A percentile compares a stretch with the other conserved stretches of the same genome.
Conservation (phyloP, 2,888 invertebrate species). For the Boloria euphrosyne region DNA sequence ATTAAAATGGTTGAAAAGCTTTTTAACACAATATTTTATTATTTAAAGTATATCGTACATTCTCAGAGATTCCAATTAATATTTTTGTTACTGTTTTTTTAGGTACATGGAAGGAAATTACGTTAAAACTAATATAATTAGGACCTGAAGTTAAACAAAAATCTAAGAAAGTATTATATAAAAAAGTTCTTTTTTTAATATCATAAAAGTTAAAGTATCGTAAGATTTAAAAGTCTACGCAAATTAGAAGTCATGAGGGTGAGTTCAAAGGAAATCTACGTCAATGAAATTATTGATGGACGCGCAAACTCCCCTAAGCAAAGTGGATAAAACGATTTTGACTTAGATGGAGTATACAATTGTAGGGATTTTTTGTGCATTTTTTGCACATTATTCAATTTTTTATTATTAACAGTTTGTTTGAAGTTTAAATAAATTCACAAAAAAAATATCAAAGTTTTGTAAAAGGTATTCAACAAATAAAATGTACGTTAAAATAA, state of each 20-base stretch:
- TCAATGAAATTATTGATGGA: constrained; percentile 20
- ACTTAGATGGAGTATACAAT: constrained; percentile 13
- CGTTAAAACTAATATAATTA: no score
- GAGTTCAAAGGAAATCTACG: constrained; percentile 18
- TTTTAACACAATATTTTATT: not conserved
- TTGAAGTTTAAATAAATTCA: no score
- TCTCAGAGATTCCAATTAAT: no score
- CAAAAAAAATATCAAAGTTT: no score
- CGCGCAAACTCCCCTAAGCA: constrained; percentile 13
- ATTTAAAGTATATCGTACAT: not conserved
- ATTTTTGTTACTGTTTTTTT: no score
- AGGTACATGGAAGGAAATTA: no score
- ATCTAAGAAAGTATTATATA: no score
- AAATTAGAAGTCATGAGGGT: constrained; percentile 9
- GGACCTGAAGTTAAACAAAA: no score
- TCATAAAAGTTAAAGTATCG: not conserved
- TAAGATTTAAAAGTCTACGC: constrained; percentile 13
- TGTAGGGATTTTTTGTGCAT: constrained; percentile 3
- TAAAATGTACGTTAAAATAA: no score
- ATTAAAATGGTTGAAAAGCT: not conserved
- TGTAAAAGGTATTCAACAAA: no score
- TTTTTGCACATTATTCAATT: not conserved
- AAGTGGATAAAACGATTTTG: constrained; percentile 11
- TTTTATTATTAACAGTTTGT: not conserved
- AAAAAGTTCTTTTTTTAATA: no score